Conservation (phyloP, 2,113 vertebrate species). For the Ctenodactylus gundi region DNA sequence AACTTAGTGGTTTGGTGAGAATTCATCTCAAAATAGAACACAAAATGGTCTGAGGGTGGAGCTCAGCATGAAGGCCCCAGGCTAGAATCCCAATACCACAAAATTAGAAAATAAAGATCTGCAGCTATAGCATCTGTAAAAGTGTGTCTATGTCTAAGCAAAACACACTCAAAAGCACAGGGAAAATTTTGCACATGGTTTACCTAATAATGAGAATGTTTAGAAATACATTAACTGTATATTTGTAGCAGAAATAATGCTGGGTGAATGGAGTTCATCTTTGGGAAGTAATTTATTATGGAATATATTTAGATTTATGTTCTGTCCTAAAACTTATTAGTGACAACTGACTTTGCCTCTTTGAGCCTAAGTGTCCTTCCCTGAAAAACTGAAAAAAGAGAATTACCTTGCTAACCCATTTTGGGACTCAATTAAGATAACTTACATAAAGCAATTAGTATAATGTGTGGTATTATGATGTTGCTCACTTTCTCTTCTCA, state of each 20-base stretch:
- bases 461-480: not conserved
- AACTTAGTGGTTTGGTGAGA: too few species aligned
- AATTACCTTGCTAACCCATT: not conserved
- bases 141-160: conserved; percentile 21
- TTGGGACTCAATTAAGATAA: conserved; percentile 45
- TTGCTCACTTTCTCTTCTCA: conserved; percentile 16
- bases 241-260: not conserved
- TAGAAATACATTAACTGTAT: not conserved
- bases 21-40: too few species aligned
- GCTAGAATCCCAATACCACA: too few species aligned
- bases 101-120: not conserved
- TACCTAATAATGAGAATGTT: not conserved
- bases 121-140: not conserved
- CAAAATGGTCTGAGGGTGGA: too few species aligned
- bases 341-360: not conserved
- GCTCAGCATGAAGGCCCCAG: too few species aligned
- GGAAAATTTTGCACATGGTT: not conserved
- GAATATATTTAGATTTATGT: not conserved
- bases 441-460: conserved; percentile 4
- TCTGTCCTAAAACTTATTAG: not conserved
- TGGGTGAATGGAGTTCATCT: not conserved
- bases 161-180: not conserved
- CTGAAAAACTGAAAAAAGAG: conserved; percentile 9
- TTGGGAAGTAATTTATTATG: not conserved
- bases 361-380: not conserved